phyloP scores from a whole-genome alignment of 2,888 invertebrate genomes.

The Hirtodrosophila cameraria region DNA sequence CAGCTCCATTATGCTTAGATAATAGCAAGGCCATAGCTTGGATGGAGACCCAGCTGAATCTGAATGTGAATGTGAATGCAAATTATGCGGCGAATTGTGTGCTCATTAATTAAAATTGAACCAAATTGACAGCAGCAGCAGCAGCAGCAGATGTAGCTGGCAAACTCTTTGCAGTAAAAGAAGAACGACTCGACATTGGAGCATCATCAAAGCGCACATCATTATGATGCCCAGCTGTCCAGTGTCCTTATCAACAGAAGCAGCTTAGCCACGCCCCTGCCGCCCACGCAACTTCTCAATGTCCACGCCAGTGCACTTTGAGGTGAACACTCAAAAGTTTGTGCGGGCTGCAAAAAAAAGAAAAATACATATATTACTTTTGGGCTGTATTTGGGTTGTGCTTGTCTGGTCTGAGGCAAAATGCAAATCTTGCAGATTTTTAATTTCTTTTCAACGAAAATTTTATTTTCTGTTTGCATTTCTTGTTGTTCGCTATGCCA shows the following conservation, averaged over 20 bases:
- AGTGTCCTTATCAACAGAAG: not conserved
- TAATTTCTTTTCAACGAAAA: conserved; percentile 78
- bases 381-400: conserved; percentile 2
- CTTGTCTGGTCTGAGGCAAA: conserved; percentile 56
- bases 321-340: conserved; percentile 76
- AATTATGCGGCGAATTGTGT: conserved; percentile 76
- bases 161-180: conserved; percentile 19
- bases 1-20: conserved; percentile 72
- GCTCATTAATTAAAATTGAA: conserved; percentile 79
- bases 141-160: not conserved
- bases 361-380: conserved; percentile 54
- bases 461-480: conserved; percentile 78
- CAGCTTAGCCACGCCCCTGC: conserved; percentile 19
- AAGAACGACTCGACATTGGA: conserved; percentile 11
- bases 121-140: conserved; percentile 55
- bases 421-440: conserved; percentile 83
- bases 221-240: conserved; percentile 22
- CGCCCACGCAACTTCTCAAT: conserved; percentile 51
- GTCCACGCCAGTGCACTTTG: conserved; percentile 77
- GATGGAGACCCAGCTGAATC: conserved; percentile 27
- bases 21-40: conserved; percentile 56
- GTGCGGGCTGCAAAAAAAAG: conserved; percentile 8
- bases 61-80: conserved; percentile 60
- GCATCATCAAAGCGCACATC: conserved; percentile 40
- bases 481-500: conserved; percentile 62